Evolutionary conservation across 2,113 vertebrate genomes (phyloP), one percentile per base, ranked within the genome.

Genomic region (Xiphorhynchus elegans): DNA sequence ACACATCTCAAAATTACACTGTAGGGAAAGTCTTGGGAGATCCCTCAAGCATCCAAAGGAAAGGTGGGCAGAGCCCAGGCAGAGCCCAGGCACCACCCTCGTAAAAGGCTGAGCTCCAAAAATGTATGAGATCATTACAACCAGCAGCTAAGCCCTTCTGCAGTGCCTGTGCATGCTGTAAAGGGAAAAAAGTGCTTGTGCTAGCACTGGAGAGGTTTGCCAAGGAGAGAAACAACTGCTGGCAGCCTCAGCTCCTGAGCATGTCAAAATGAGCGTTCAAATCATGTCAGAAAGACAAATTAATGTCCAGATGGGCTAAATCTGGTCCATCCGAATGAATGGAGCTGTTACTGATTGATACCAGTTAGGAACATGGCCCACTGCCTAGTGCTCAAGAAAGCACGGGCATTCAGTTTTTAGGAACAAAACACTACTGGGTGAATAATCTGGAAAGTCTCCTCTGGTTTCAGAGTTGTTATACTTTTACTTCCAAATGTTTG

Each of bases 141-240:
- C 17, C 81, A 79, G 44, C 64, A 75, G 28, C 69, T 35, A 60
- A 95, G n/a, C 52, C 44, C 17, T 77, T 85, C 83, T 29, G 18
- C 1, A 0, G 31, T 78, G 85, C 60, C 63, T 64, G 47, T 49
- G 55, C 68, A 24, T 44, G 67, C 52, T 1, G 8, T 56, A 90
- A 90, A 72, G 72, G 53, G 2, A 12, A 68, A 81, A 91, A 85
- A 73, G 60, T 86, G 72, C 83, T 95, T 90, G 79, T 81, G 53
- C 90, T 79, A 90, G 78, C 63, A 76, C 53, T 17, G 31, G n/a
- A 67, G 85, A 78, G n/a, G 55, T 91, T 96, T 94, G 96, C 93
- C 92, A 93, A 91, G 56, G 92, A 89, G 84, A 88, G 80, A 70
- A 96, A 90, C 72, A 80, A 92, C 88, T 95, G 79, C 87, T 96